These are phyloP conservation scores for Syrrhaptes paradoxus DNA, from an alignment of 2,113 vertebrate species.

Conservation along the genomic window DNA sequence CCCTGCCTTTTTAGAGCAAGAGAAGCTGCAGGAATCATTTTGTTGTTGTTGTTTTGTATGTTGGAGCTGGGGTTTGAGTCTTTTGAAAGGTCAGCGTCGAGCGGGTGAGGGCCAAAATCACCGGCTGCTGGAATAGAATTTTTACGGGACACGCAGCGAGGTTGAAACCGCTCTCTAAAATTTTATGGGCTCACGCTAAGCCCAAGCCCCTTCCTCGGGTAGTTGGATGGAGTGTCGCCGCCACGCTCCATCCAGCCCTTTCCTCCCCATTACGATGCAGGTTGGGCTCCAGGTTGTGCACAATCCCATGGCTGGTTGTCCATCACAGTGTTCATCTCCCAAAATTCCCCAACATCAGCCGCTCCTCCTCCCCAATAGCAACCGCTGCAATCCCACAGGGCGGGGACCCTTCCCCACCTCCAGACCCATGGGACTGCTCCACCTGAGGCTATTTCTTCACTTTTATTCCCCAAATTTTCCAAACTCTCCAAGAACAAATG, in stretches of 20 bases:
- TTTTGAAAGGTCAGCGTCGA: background rate
- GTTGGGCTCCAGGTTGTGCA: background rate
- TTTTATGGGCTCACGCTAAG: background rate
- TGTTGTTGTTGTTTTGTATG: background rate
- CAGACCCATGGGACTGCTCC: background rate
- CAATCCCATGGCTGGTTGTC: background rate
- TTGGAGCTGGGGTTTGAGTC: background rate
- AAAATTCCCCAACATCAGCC: fast-evolving
- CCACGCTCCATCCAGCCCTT: background rate
- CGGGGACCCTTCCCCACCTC: background rate
- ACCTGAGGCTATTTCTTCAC: background rate
- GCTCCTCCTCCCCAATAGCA: background rate
- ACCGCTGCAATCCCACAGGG: fast-evolving
- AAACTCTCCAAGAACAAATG: background rate
- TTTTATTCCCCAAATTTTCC: fast-evolving
- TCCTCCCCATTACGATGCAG: fast-evolving
- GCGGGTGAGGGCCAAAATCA: background rate
- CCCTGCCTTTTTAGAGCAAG: background rate
- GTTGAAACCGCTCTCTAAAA: background rate
- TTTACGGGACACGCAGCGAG: background rate
- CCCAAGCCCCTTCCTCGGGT: background rate
- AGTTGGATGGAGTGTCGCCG: background rate
- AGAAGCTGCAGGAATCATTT: background rate
- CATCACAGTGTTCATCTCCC: fast-evolving
- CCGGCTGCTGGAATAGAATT: background rate